Evolutionary conservation across 2,113 vertebrate genomes (phyloP).

Genomic region (Eudyptes chrysolophus): DNA sequence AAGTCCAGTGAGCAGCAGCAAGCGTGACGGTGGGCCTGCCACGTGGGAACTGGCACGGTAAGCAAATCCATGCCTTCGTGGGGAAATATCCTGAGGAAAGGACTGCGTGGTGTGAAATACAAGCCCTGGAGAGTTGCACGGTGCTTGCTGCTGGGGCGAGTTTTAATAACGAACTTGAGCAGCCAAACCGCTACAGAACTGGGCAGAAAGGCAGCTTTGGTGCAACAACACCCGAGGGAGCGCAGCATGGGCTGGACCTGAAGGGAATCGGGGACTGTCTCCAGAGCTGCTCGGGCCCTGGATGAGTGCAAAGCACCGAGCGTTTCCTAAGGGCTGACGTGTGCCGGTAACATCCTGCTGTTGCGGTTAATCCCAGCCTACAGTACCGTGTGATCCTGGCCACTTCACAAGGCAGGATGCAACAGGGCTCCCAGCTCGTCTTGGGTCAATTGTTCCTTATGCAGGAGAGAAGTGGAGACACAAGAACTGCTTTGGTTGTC

Average conservation of each 20-base stretch:
- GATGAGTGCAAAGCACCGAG: background rate
- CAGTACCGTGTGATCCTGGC: fast-evolving
- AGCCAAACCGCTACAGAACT: background rate
- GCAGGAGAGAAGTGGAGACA: background rate
- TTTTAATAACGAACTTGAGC: background rate
- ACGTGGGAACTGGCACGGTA: fast-evolving
- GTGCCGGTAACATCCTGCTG: background rate
- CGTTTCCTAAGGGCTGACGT: fast-evolving
- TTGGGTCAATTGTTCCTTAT: fast-evolving
- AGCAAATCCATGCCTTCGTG: background rate
- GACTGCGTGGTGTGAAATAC: background rate
- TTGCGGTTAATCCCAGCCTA: too few species aligned
- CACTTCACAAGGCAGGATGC: background rate
- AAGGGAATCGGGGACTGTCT: background rate
- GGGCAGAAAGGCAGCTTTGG: background rate
- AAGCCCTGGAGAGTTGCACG: background rate
- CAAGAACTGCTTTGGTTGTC: background rate
- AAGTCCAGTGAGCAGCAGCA: fast-evolving
- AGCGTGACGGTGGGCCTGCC: background rate
- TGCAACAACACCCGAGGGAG: fast-evolving
- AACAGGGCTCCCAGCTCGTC: background rate
- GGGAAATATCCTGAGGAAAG: background rate
- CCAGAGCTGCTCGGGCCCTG: background rate
- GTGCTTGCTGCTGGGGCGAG: background rate
- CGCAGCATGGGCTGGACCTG: fast-evolving